Percentiles rank a stretch among this genome's conserved stretches.
phyloP scores from a whole-genome alignment of 1,140 invertebrate genomes.

The Dendroctonus valens region DNA sequence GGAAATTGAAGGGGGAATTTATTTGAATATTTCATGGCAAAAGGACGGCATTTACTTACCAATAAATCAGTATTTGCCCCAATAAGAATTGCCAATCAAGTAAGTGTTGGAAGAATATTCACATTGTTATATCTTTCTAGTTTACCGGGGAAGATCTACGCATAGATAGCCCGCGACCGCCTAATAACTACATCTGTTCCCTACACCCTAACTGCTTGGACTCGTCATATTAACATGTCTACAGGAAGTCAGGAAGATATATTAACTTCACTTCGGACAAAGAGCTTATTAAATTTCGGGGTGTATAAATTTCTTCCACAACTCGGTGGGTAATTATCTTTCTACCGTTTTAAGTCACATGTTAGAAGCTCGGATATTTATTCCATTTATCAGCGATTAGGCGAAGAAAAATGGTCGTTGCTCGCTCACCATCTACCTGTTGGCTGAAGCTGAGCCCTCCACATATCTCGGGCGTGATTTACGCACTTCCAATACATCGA shows the following conservation, averaged over 20 bases:
- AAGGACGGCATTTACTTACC: no score
- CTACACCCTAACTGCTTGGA: neutral
- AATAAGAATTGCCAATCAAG: no score
- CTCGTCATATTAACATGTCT: slow-evolving; percentile 21
- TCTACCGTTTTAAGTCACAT: slow-evolving; percentile 2
- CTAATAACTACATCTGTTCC: slow-evolving; percentile 27
- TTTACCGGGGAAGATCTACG: slow-evolving; percentile 9
- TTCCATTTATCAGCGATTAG: neutral
- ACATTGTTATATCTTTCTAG: no score
- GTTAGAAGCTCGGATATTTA: no score
- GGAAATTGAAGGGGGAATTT: slow-evolving; percentile 1
- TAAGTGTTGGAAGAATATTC: no score
- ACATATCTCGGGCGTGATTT: slow-evolving; percentile 22
- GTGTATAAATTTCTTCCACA: slow-evolving; percentile 22
- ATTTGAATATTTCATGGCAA: slow-evolving; percentile 1
- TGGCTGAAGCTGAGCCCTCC: neutral
- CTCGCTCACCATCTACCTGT: slow-evolving; percentile 12
- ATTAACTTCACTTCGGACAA: slow-evolving; percentile 18
- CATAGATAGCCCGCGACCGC: neutral
- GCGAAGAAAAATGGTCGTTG: neutral
- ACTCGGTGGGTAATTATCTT: slow-evolving; percentile 20
- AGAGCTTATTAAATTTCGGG: slow-evolving; percentile 13
- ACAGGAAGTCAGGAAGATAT: slow-evolving; percentile 23
- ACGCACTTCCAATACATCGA: slow-evolving; percentile 31
- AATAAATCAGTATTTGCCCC: no score